Conservation (phyloP, 2,797 vertebrate species). For the Eulemur mongoz region DNA sequence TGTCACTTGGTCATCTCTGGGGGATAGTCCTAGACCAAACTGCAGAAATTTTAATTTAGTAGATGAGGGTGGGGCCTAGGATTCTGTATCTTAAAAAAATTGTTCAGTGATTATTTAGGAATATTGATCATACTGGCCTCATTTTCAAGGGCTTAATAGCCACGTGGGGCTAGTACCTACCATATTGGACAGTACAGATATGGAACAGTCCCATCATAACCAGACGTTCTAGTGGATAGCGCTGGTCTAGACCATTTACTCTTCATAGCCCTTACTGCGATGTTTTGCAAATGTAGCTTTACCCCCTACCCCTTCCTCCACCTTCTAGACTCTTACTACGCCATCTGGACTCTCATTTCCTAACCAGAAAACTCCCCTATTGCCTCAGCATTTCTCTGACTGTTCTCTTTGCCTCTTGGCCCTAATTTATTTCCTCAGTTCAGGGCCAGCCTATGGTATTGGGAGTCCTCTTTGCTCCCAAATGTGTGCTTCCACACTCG, state of each 20-base stretch:
- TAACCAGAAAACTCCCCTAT: neutral
- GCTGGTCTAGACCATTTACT: neutral
- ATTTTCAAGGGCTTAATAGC: neutral
- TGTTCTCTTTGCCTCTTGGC: neutral
- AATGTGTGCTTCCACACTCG: neutral
- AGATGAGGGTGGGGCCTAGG: neutral
- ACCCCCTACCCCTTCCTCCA: neutral
- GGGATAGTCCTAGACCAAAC: neutral
- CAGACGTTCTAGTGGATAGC: neutral
- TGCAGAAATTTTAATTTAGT: neutral
- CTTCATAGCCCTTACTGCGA: neutral
- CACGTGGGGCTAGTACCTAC: neutral
- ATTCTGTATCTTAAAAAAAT: neutral
- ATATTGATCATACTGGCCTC: neutral
- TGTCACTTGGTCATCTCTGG: neutral
- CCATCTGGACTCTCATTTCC: neutral
- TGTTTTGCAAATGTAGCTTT: neutral
- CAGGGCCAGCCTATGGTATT: neutral
- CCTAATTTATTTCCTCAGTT: slow-evolving; percentile 26
- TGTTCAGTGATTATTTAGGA: neutral
- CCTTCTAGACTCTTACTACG: neutral
- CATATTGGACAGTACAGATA: neutral
- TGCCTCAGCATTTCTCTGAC: neutral
- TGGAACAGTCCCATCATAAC: neutral
- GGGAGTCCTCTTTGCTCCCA: neutral